Percentiles rank a stretch among this genome's conserved stretches.
phyloP scores from a whole-genome alignment of 64 coral and sea anemone genomes.

The Catalaphyllia jardinei region DNA sequence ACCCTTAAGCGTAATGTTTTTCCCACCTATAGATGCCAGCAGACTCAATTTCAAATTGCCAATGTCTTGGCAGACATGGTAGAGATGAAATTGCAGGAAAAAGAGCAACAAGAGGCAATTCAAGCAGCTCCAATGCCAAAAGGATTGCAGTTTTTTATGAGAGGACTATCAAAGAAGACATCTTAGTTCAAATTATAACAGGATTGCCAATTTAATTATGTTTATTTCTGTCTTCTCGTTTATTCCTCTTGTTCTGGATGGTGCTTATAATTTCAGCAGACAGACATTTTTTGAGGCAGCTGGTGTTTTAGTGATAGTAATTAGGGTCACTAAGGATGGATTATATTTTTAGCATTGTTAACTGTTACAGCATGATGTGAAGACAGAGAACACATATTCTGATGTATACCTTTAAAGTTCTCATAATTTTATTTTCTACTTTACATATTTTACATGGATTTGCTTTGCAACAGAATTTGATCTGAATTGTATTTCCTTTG shows the following conservation, averaged over 20 bases:
- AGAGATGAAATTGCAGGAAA: conserved; percentile 55
- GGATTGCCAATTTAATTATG: neutral
- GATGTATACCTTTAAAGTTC: neutral
- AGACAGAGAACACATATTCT: neutral
- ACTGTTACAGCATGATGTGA: neutral
- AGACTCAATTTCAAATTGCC: conserved; percentile 87
- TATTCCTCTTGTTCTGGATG: too few relatives aligned
- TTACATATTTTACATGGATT: neutral
- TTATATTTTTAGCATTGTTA: too few relatives aligned
- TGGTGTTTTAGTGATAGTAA: too few relatives aligned
- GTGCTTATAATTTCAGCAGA: too few relatives aligned
- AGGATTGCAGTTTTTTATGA: conserved; percentile 23
- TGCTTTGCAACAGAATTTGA: neutral
- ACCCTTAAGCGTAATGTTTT: too few relatives aligned
- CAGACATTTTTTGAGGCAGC: too few relatives aligned
- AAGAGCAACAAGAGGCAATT: conserved; percentile 2
- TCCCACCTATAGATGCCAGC: conserved; percentile 62
- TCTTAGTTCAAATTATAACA: neutral
- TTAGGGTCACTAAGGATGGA: too few relatives aligned
- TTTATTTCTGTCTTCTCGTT: too few relatives aligned
- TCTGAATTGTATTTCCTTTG: too few relatives aligned
- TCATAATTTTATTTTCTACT: neutral
- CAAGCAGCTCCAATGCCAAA: neutral
- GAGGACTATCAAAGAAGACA: neutral
- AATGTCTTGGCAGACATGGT: conserved; percentile 82